These are phyloP conservation scores for Paraescarpia echinospica DNA, from an alignment of 1,140 invertebrate species.

Conservation along the genomic window DNA sequence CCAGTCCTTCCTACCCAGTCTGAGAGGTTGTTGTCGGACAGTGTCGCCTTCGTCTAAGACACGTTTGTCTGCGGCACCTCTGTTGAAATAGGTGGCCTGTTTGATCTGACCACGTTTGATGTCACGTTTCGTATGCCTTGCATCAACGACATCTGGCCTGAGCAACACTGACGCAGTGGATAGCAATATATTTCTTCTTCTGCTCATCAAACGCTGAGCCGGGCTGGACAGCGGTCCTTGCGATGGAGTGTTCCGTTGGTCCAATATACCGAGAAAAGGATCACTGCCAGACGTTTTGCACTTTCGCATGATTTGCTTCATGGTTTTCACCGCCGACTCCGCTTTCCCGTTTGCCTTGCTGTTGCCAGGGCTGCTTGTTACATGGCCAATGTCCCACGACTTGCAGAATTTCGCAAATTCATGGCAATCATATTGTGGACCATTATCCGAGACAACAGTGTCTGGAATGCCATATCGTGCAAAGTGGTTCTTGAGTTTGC, in stretches of 20 bases:
- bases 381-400: neutral
- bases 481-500: neutral
- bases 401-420: no score
- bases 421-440: neutral
- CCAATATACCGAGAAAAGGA: constrained; percentile 22
- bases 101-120: no score
- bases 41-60: no score
- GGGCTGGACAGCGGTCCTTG: neutral
- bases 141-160: no score
- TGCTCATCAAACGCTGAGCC: neutral
- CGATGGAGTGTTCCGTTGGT: constrained; percentile 29
- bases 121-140: no score
- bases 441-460: constrained; percentile 10
- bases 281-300: neutral
- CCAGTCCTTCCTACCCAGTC: no score
- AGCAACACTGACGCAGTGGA: no score
- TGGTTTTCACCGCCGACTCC: constrained; percentile 14
- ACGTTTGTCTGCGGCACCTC: no score
- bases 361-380: neutral
- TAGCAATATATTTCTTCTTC: no score
- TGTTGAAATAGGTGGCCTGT: no score
- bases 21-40: no score
- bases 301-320: constrained; percentile 16
- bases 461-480: constrained; percentile 18
- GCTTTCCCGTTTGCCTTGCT: constrained; percentile 23